Conservation (phyloP, 1,140 invertebrate species). For the Halictus rubicundus region DNA sequence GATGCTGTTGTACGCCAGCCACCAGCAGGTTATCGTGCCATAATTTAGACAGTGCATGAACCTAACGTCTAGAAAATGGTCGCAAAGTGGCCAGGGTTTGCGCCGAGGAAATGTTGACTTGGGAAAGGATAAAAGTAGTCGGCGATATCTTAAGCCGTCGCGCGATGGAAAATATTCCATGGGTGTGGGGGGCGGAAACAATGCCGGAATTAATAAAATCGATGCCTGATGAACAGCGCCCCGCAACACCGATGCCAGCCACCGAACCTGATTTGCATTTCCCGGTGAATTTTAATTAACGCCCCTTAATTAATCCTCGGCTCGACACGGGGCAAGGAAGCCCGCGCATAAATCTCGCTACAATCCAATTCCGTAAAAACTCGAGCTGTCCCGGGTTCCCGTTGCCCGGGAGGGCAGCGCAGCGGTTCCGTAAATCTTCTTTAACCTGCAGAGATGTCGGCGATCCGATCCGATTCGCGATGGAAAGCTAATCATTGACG, state of each 20-base stretch:
- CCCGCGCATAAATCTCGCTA: slow-evolving; percentile 39
- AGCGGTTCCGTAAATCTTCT: slow-evolving; percentile 9
- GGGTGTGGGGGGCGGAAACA: neutral
- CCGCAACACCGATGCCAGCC: slow-evolving; percentile 14
- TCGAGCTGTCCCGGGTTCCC: slow-evolving; percentile 3
- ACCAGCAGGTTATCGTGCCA: too few species aligned
- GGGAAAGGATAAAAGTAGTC: neutral
- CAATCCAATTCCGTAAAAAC: slow-evolving; percentile 15
- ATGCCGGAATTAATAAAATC: slow-evolving; percentile 41
- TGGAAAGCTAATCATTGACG: slow-evolving; percentile 7
- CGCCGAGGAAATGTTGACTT: neutral
- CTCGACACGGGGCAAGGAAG: neutral
- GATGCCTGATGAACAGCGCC: slow-evolving; percentile 19
- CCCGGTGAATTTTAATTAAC: slow-evolving; percentile 42
- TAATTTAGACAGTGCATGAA: too few species aligned
- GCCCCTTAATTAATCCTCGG: slow-evolving; percentile 43
- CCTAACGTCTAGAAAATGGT: too few species aligned
- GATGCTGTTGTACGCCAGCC: too few species aligned
- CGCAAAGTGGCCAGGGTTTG: too few species aligned
- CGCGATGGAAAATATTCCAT: neutral
- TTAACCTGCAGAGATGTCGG: neutral
- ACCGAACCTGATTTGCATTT: slow-evolving; percentile 35
- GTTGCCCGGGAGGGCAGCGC: neutral
- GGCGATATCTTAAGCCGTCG: neutral
- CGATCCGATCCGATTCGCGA: neutral